Conservation (phyloP, 2,113 vertebrate genomes). For the Craseonycteris thonglongyai region DNA sequence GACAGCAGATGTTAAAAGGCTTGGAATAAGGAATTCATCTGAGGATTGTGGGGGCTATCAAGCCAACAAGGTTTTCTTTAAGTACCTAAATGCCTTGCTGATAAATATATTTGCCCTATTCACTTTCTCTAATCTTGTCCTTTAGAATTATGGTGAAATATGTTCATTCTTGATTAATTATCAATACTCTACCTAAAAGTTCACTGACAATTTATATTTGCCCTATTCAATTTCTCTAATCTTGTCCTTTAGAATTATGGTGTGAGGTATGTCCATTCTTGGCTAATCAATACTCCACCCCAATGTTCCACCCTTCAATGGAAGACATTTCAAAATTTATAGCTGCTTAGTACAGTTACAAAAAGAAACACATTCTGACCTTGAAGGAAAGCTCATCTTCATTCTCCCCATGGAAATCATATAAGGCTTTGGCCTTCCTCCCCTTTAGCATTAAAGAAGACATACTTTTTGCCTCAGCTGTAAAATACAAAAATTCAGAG, state of each 20-base stretch:
- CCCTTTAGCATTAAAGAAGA: slow-evolving; percentile 60
- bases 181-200: background rate
- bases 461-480: slow-evolving; percentile 66
- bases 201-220: background rate
- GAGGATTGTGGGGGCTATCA: background rate
- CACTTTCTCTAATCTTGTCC: background rate
- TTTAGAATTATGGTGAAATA: background rate
- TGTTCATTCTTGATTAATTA: background rate
- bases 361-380: slow-evolving; percentile 73
- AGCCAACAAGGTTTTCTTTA: background rate
- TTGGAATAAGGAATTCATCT: background rate
- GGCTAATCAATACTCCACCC: background rate
- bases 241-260: background rate
- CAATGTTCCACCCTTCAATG: background rate
- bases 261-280: background rate
- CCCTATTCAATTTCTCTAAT: background rate
- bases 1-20: background rate
- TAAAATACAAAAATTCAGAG: slow-evolving; percentile 53
- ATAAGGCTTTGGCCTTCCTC: slow-evolving; percentile 85
- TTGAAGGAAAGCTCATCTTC: slow-evolving; percentile 92
- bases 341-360: background rate
- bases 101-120: background rate
- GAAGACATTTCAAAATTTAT: background rate
- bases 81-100: background rate
- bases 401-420: slow-evolving; percentile 85